These are phyloP conservation scores for Trissolcus japonicus DNA, from an alignment of 2,888 invertebrate genomes.

Conservation along the genomic window DNA sequence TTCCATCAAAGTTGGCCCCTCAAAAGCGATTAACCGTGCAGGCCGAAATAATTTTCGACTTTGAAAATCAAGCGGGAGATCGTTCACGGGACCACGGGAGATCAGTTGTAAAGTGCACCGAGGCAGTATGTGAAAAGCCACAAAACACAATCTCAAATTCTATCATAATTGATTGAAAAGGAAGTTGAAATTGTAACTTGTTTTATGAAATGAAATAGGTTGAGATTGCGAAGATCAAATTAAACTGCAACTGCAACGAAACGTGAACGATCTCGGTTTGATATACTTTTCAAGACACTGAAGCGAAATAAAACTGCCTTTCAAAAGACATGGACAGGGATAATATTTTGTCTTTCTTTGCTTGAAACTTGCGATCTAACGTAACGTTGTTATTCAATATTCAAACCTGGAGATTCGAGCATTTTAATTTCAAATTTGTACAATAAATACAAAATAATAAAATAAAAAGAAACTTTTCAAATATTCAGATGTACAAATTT, in stretches of 20 bases:
- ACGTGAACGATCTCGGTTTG: constrained; percentile 18
- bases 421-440: no score
- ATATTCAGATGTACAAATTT: not conserved
- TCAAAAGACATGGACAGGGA: constrained; percentile 23
- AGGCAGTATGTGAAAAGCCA: not conserved
- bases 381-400: not conserved
- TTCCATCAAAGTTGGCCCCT: not conserved
- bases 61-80: no score
- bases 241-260: constrained; percentile 16
- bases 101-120: not conserved
- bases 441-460: no score
- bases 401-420: no score
- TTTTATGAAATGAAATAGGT: not conserved
- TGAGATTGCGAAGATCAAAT: constrained; percentile 16
- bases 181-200: not conserved
- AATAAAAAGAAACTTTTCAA: not conserved
- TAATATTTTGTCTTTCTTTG: constrained; percentile 30
- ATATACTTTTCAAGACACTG: constrained; percentile 21
- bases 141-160: not conserved
- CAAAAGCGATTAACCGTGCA: no score
- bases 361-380: constrained; percentile 15
- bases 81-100: no score
- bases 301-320: constrained; percentile 16
- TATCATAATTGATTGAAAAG: not conserved
- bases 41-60: no score